Conservation (phyloP, 2,888 invertebrate genomes). For the Parasteatoda lunata region DNA sequence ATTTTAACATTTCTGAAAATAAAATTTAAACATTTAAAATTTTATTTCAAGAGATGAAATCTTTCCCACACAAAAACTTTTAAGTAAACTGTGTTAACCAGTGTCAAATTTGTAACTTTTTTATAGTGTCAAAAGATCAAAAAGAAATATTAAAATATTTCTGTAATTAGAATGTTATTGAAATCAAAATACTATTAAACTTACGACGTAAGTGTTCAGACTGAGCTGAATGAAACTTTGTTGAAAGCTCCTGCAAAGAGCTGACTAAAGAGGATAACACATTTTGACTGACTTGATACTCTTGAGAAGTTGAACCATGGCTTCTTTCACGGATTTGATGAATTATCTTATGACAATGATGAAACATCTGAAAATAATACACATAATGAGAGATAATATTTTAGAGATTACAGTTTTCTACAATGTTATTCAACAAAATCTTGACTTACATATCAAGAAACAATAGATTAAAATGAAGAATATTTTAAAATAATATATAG, state of each 20-base stretch:
- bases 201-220: constrained; percentile 87
- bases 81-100: too few relatives aligned
- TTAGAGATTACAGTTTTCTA: too few relatives aligned
- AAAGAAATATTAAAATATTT: neutral
- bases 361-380: constrained; percentile 76
- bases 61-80: too few relatives aligned
- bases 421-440: too few relatives aligned
- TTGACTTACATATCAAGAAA: too few relatives aligned
- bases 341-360: constrained; percentile 78
- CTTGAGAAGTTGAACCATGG: constrained; percentile 78
- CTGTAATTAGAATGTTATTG: neutral
- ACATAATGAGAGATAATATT: too few relatives aligned
- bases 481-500: too few relatives aligned
- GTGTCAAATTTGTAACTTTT: neutral
- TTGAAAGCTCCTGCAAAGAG: constrained; percentile 90
- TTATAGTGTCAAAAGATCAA: neutral
- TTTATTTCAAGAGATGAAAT: too few relatives aligned
- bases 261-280: constrained; percentile 89
- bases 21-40: too few relatives aligned
- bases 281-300: constrained; percentile 85
- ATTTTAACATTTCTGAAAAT: too few relatives aligned
- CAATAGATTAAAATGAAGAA: too few relatives aligned
- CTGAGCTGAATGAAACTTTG: constrained; percentile 88
- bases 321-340: constrained; percentile 77
- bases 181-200: constrained; percentile 57